These are phyloP conservation scores for Bombyx mandarina DNA, from an alignment of 1,140 invertebrate species.

Conservation along the genomic window DNA sequence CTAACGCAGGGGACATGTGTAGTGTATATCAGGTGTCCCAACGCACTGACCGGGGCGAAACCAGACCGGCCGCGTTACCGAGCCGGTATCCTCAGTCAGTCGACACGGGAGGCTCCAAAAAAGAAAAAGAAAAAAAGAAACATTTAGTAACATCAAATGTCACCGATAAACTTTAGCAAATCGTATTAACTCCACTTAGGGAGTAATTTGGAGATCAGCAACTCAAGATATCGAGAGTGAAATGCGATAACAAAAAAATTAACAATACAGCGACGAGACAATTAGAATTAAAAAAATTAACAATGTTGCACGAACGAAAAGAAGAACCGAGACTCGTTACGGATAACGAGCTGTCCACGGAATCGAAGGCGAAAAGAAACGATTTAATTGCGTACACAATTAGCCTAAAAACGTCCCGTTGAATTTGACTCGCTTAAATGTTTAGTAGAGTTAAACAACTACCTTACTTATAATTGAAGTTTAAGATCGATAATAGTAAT, in stretches of 20 bases:
- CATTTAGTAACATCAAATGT: slow-evolving; percentile 18
- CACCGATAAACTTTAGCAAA: slow-evolving; percentile 11
- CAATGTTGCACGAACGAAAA: slow-evolving; percentile 30
- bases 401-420: slow-evolving; percentile 49
- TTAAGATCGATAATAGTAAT: too few species aligned
- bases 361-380: slow-evolving; percentile 36
- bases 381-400: slow-evolving; percentile 44
- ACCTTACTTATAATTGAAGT: too few species aligned
- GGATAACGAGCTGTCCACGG: slow-evolving; percentile 27
- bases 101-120: slow-evolving; percentile 24
- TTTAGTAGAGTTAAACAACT: slow-evolving; percentile 19
- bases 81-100: slow-evolving; percentile 26
- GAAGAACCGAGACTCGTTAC: slow-evolving; percentile 25
- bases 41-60: slow-evolving; percentile 52
- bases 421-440: slow-evolving; percentile 26
- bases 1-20: slow-evolving; percentile 41
- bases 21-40: slow-evolving; percentile 56
- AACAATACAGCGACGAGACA: slow-evolving; percentile 16
- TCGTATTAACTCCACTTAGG: slow-evolving; percentile 9
- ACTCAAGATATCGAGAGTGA: slow-evolving; percentile 9
- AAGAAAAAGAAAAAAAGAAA: slow-evolving; percentile 41
- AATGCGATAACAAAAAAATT: slow-evolving; percentile 4
- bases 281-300: slow-evolving; percentile 28
- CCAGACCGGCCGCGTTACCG: slow-evolving; percentile 41
- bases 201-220: slow-evolving; percentile 10